Evolutionary conservation across 2,113 vertebrate genomes (phyloP), one percentile per base, ranked within the genome.

Genomic region (Albula glossodonta): DNA sequence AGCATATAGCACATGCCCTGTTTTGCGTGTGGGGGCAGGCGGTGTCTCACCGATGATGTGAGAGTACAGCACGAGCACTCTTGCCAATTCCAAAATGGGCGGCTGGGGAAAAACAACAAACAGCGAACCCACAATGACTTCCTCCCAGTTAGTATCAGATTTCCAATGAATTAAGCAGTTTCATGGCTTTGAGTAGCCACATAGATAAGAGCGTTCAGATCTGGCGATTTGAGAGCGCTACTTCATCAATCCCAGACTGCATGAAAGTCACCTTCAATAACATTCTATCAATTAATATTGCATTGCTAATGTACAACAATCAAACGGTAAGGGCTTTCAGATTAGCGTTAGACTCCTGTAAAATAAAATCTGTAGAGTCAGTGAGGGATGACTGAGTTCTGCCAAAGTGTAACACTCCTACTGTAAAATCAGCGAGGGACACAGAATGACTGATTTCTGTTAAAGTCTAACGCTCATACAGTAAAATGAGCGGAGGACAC

Each of bases 221-320:
- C 15, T 57, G 86, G 83, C 86, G 78, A 88, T 74, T 31, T 5
- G 6, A 56, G 50, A 48, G 78, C 81, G 85, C 81, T 90, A 82
- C 49, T n/a, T 57, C 79, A 85, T 90, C 88, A 90, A 91, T 89
- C 80, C 11, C 51, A 13, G 13, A 31, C 51, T 49, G 70, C n/a
- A n/a, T 41, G 19, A 84, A 90, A 84, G 86, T 89, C 88, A 88
- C 86, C 85, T 85, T 88, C 86, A 86, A 89, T 6, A 70, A 87
- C 79, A 89, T 5, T 17, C 57, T 25, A 10, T 74, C 31, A n/a
- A 22, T 31, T 9, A 31, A 31, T 74, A 25, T 74, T 74, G 31
- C 5, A 74, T 31, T 31, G 5, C 70, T 74, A 74, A 22, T 74
- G 70, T 74, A 22, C 31, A n/a, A 0, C 31, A 74, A 74, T 74